phyloP scores from a whole-genome alignment of 2,113 vertebrate species.

The Myotis davidii region DNA sequence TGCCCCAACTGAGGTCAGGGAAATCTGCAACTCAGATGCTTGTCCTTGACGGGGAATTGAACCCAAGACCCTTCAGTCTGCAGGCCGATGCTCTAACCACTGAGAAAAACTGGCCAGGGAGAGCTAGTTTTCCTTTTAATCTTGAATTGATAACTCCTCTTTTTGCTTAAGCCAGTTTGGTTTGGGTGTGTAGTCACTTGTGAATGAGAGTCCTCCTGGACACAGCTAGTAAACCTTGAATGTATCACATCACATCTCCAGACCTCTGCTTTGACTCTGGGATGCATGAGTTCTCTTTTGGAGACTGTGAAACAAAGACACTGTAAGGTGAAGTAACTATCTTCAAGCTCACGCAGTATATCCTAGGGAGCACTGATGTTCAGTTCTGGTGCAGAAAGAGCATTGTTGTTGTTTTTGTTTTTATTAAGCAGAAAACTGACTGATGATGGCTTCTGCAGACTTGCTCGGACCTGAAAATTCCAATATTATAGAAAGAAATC shows the following conservation, averaged over 20 bases:
- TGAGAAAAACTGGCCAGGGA: no score
- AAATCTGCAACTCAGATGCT: no score
- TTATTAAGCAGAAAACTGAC: slow-evolving; percentile 53
- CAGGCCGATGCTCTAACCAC: no score
- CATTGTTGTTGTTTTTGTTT: not conserved
- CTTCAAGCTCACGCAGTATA: not conserved
- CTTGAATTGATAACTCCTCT: not conserved
- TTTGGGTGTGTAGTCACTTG: not conserved
- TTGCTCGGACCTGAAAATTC: slow-evolving; percentile 60
- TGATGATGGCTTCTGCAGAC: slow-evolving; percentile 23
- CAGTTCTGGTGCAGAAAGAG: slow-evolving; percentile 26
- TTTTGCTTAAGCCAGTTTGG: slow-evolving; percentile 9
- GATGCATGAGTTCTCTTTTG: not conserved
- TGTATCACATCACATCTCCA: not conserved
- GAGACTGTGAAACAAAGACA: not conserved
- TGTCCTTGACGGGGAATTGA: no score
- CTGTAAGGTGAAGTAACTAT: not conserved
- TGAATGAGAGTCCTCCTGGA: not conserved
- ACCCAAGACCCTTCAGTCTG: no score
- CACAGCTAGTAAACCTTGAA: not conserved
- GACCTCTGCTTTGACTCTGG: slow-evolving; percentile 3
- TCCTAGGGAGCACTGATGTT: not conserved
- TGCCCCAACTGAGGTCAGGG: no score
- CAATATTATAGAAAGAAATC: slow-evolving; percentile 54
- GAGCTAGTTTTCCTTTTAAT: not conserved